Evolutionary conservation across 2,797 vertebrate genomes (phyloP).

Genomic region (Acanthurus lineatus): DNA sequence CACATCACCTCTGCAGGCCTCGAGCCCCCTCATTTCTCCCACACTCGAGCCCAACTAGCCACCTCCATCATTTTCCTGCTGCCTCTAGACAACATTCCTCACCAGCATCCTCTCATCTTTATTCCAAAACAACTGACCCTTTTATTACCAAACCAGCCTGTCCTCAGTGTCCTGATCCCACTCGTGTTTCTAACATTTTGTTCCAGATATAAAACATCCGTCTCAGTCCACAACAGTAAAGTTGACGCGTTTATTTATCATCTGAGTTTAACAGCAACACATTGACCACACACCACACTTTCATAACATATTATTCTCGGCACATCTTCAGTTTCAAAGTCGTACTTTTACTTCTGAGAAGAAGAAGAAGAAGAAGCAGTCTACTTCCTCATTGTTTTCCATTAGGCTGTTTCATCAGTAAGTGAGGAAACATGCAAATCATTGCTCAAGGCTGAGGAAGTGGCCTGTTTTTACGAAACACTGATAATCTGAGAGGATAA

Average conservation of each 20-base stretch:
- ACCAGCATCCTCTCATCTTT: too few species aligned
- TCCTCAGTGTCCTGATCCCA: too few species aligned
- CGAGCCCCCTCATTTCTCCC: too few species aligned
- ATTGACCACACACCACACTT: not conserved
- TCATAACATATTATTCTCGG: not conserved
- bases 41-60: too few species aligned
- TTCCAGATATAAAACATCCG: too few species aligned
- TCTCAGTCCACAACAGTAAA: too few species aligned
- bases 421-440: slow-evolving; percentile 7
- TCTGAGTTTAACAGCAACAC: not conserved
- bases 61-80: too few species aligned
- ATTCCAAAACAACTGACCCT: too few species aligned
- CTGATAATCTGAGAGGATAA: not conserved
- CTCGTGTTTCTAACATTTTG: too few species aligned
- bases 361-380: not conserved
- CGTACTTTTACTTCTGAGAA: not conserved
- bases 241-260: not conserved
- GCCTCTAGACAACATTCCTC: too few species aligned
- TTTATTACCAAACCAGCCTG: too few species aligned
- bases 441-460: not conserved
- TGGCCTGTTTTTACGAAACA: not conserved
- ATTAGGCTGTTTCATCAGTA: not conserved
- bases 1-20: too few species aligned
- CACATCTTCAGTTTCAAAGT: not conserved
- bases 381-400: not conserved